Evolutionary conservation across 2,797 vertebrate species (phyloP), one percentile per base, ranked within the genome.

Genomic region (Sciurus vulgaris): DNA sequence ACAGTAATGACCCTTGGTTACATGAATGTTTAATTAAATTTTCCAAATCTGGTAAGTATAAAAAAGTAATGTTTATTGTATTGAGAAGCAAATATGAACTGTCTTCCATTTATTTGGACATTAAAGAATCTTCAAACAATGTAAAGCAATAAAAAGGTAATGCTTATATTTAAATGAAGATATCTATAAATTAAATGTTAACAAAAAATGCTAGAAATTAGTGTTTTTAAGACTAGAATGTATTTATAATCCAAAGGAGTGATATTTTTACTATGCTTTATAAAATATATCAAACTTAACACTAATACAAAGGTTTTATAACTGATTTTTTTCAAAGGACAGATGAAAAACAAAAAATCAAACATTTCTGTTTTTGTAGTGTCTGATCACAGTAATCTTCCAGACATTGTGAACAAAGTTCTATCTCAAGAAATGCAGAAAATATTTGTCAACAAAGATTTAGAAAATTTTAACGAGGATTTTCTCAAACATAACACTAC

Each of bases 1-100:
- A 98, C 93, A 96, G 96, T 90, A 98, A 99, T 97, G 98, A 99
- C 74, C 98, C 99, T 0, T 98, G 99, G 98, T 98, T 99, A 84
- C 99, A 99, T 33, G 98, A 99, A 95, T 99, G 98, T 97, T 98
- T 99, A 98, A 98, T 99, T 98, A 98, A 97, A 74, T 99, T 99
- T 97, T 98, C 98, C 96, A 99, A 98, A 97, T 98, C 98, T 92
- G 98, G 99, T 99, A 98, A 81, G 98, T 98, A 76, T 95, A 44
- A 86, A 84, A 93, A 95, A 69, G 49, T 65, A 79, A 74, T 93
- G 24, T 91, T 96, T 73, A 76, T 93, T 90, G 65, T 73, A 76
- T 93, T 90, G 65, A 92, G 47, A 83, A 77, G 44, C 70, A 83
- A 82, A 83, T 92, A 33, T 91, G 8, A 77, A 18, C n/a, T 85